Evolutionary conservation across 1,140 invertebrate species (phyloP).

Genomic region (Spodoptera litura): DNA sequence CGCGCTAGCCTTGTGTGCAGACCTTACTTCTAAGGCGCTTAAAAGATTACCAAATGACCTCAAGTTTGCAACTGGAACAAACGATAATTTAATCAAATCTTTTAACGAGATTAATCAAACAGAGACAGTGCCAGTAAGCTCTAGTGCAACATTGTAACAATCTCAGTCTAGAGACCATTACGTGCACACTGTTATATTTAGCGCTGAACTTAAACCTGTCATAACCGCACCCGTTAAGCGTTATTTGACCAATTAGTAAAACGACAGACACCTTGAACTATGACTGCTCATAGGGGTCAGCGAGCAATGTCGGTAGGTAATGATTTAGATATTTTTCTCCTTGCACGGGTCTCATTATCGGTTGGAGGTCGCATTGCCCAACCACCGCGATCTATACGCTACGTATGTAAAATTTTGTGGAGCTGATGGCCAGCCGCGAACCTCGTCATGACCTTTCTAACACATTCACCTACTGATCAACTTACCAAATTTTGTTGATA

Average conservation of each 20-base stretch:
- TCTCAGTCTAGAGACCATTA: not conserved
- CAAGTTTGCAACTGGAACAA: slow-evolving; percentile 14
- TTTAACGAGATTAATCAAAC: slow-evolving; percentile 29
- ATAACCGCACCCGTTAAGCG: not conserved
- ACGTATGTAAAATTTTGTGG: slow-evolving; percentile 27
- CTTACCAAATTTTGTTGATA: slow-evolving; percentile 30
- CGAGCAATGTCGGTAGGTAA: slow-evolving; percentile 26
- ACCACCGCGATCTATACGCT: slow-evolving; percentile 21
- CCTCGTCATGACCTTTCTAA: slow-evolving; percentile 70
- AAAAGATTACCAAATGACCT: slow-evolving; percentile 28
- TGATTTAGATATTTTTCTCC: slow-evolving; percentile 50
- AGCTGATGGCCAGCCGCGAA: slow-evolving; percentile 23
- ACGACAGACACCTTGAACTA: slow-evolving; percentile 46
- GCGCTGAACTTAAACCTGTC: slow-evolving; percentile 11
- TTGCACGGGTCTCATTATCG: slow-evolving; percentile 54
- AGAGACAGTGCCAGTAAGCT: not conserved
- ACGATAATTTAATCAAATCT: slow-evolving; percentile 25
- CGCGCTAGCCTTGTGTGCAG: not conserved
- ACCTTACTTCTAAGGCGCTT: not conserved
- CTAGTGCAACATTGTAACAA: not conserved
- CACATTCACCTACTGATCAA: slow-evolving; percentile 64
- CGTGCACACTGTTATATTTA: slow-evolving; percentile 6
- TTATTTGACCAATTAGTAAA: slow-evolving; percentile 43
- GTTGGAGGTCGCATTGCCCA: slow-evolving; percentile 59
- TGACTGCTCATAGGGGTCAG: slow-evolving; percentile 28